Evolutionary conservation across 2,888 invertebrate genomes (phyloP).

Genomic region (Leptinotarsa juncta): DNA sequence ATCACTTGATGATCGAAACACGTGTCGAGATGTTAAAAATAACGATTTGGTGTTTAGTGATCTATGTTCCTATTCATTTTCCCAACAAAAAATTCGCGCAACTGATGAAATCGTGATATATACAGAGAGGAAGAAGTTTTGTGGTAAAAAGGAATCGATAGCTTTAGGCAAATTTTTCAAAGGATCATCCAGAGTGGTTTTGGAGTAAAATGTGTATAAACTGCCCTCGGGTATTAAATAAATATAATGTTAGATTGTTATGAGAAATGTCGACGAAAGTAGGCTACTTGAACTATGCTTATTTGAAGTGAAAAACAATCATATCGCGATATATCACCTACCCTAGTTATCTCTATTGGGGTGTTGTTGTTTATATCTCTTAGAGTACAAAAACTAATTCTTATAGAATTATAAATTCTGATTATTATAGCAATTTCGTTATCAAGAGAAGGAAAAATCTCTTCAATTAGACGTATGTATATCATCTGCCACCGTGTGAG

Average conservation of each 20-base stretch:
- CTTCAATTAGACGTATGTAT: slow-evolving; percentile 39
- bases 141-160: background rate
- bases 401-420: slow-evolving; percentile 53
- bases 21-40: no score
- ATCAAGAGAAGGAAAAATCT: slow-evolving; percentile 52
- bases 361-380: slow-evolving; percentile 57
- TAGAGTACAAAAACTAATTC: slow-evolving; percentile 63
- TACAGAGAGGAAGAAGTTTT: no score
- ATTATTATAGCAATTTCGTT: slow-evolving; percentile 43
- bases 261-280: slow-evolving; percentile 57
- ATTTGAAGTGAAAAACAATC: slow-evolving; percentile 61
- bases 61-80: no score
- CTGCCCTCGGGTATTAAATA: slow-evolving; percentile 52
- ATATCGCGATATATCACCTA: slow-evolving; percentile 60
- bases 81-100: no score
- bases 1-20: no score
- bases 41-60: no score
- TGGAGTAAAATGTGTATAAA: slow-evolving; percentile 39
- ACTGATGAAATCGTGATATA: no score
- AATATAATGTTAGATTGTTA: slow-evolving; percentile 53
- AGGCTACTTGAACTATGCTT: slow-evolving; percentile 57
- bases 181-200: slow-evolving; percentile 37
- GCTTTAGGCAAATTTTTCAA: background rate
- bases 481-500: background rate
- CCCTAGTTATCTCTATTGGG: slow-evolving; percentile 53